A percentile compares a stretch with the other conserved stretches of the same genome.
These are phyloP conservation scores for Tiliacea aurago DNA, from an alignment of 2,888 invertebrate species.

Conservation along the genomic window DNA sequence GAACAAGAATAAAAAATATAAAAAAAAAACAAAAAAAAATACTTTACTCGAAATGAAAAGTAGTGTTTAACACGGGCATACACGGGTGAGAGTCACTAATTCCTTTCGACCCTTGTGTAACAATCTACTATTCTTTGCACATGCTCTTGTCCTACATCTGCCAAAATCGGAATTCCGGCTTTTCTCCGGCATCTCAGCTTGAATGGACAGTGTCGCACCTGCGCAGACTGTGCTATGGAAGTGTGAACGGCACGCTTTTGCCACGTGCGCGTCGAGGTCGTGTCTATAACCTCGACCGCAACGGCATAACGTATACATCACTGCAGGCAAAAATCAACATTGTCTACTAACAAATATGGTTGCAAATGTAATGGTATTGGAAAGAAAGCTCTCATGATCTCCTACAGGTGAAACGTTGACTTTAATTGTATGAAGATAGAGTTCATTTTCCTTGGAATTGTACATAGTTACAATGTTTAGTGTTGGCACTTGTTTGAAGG, in stretches of 20 bases:
- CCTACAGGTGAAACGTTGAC: slow-evolving; percentile 3
- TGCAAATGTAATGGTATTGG: neutral
- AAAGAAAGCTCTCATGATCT: slow-evolving; percentile 26
- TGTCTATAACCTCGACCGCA: slow-evolving; percentile 4
- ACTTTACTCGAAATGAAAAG: no score
- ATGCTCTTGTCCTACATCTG: neutral
- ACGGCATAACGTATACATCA: slow-evolving; percentile 16
- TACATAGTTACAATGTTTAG: slow-evolving; percentile 13
- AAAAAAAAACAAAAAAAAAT: no score
- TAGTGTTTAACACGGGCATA: no score
- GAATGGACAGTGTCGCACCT: slow-evolving; percentile 48
- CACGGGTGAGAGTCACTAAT: no score
- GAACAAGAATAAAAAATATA: no score
- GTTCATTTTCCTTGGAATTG: slow-evolving; percentile 17
- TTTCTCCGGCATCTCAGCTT: slow-evolving; percentile 12
- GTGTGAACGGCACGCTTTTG: slow-evolving; percentile 44
- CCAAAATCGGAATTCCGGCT: slow-evolving; percentile 13
- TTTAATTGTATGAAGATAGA: rapidly evolving
- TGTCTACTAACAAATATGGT: rapidly evolving
- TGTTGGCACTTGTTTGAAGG: slow-evolving; percentile 24
- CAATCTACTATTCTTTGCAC: no score
- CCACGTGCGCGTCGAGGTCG: slow-evolving; percentile 59
- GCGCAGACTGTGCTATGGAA: slow-evolving; percentile 44
- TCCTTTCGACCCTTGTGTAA: no score
- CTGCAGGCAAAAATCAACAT: slow-evolving; percentile 19